Percentiles rank a stretch among this genome's conserved stretches.
Conservation (phyloP, 2,113 vertebrate genomes). For the Tachysurus vachellii region DNA sequence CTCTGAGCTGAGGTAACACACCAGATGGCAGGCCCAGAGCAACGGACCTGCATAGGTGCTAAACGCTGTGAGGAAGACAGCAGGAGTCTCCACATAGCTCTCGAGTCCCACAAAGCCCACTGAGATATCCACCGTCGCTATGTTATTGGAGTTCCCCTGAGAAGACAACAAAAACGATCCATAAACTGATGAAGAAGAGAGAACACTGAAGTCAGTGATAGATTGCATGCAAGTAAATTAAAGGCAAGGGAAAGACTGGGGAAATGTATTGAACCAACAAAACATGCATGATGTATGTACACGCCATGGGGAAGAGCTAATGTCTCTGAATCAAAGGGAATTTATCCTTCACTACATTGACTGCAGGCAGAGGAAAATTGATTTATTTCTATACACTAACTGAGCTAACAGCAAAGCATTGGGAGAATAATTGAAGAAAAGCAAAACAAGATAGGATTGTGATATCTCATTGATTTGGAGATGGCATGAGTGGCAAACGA, state of each 20-base stretch:
- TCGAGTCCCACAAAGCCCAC: slow-evolving; percentile 92
- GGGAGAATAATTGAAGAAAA: neutral
- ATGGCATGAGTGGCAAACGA: slow-evolving; percentile 7
- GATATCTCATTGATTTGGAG: slow-evolving; percentile 22
- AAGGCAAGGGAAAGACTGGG: neutral
- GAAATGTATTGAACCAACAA: slow-evolving; percentile 5
- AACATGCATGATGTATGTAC: slow-evolving; percentile 32
- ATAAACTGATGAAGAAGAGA: neutral
- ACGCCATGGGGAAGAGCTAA: neutral
- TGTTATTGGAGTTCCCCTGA: slow-evolving; percentile 96
- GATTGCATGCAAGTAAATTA: slow-evolving; percentile 22
- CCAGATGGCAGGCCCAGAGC: slow-evolving; percentile 89
- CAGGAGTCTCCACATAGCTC: slow-evolving; percentile 83
- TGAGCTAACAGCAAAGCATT: neutral
- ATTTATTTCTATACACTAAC: slow-evolving; percentile 18
- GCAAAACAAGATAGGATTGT: neutral
- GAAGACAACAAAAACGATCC: slow-evolving; percentile 46
- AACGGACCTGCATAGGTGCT: slow-evolving; percentile 87
- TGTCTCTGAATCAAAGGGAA: slow-evolving; percentile 17
- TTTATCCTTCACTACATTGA: slow-evolving; percentile 14
- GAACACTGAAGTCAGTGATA: neutral
- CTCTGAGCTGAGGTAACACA: slow-evolving; percentile 86
- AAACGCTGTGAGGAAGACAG: slow-evolving; percentile 85
- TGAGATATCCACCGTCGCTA: slow-evolving; percentile 89
- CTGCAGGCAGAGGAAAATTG: neutral